Evolutionary conservation across 2,113 vertebrate species (phyloP).

Genomic region (Stomatorhinus ivindoensis): DNA sequence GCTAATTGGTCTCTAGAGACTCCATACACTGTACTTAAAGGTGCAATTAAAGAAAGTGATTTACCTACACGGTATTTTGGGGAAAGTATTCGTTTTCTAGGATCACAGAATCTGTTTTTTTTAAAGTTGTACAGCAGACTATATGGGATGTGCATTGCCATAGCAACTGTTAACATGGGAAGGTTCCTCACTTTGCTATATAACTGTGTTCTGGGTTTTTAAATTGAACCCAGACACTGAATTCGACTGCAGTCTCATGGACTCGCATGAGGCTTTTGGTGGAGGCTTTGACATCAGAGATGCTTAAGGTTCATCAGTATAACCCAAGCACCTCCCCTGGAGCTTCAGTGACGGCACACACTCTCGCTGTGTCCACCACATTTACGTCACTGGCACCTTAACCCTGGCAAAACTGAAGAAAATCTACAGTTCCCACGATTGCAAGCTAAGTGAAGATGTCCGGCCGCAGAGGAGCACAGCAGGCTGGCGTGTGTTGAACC

Average conservation of each 20-base stretch:
- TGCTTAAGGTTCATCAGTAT: not conserved
- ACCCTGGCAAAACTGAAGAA: not conserved
- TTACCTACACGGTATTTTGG: not conserved
- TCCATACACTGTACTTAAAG: not conserved
- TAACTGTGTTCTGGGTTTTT: not conserved
- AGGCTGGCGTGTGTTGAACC: not conserved
- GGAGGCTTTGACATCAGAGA: not conserved
- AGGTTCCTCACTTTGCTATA: not conserved
- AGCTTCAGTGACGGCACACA: not conserved
- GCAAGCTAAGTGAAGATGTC: not conserved
- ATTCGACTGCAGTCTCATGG: not conserved
- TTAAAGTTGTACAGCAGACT: not conserved
- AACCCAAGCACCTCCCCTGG: not conserved
- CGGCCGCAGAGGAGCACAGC: not conserved
- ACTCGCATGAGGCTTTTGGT: not conserved
- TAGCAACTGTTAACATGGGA: conserved; percentile 1
- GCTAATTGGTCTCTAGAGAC: not conserved
- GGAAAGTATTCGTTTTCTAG: not conserved
- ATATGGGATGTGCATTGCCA: not conserved
- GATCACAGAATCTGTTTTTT: not conserved
- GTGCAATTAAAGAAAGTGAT: not conserved
- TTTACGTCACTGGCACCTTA: not conserved
- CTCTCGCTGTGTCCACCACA: not conserved
- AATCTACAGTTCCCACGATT: not conserved
- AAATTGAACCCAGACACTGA: not conserved